These are phyloP conservation scores for Idaea aversata DNA, from an alignment of 2,888 invertebrate genomes.

Conservation along the genomic window DNA sequence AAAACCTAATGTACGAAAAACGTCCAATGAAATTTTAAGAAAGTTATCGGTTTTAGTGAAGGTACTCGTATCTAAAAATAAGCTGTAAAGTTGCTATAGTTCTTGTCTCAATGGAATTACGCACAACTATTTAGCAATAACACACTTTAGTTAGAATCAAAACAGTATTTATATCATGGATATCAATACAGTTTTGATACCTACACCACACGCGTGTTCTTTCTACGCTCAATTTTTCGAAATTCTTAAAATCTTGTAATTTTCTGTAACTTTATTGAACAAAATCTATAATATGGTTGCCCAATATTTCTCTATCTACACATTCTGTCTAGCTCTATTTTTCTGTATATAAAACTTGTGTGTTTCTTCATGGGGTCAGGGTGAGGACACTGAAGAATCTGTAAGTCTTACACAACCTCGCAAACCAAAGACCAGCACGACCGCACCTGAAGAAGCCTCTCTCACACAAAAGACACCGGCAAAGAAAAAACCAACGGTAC, in stretches of 20 bases:
- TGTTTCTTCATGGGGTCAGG: constrained; percentile 59
- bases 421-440: constrained; percentile 70
- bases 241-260: constrained; percentile 9
- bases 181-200: neutral
- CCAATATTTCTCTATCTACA: constrained; percentile 19
- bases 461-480: constrained; percentile 76
- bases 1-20: constrained; percentile 41
- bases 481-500: constrained; percentile 76
- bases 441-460: constrained; percentile 74
- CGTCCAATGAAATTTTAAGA: constrained; percentile 46
- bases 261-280: neutral
- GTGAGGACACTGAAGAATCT: constrained; percentile 75
- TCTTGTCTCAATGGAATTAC: constrained; percentile 7
- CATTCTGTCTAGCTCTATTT: constrained; percentile 22
- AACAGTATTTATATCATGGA: neutral
- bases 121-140: constrained; percentile 7
- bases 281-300: constrained; percentile 4
- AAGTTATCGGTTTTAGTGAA: constrained; percentile 59
- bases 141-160: constrained; percentile 5
- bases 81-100: constrained; percentile 24
- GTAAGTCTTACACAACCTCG: constrained; percentile 71
- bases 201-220: neutral
- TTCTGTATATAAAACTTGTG: constrained; percentile 34
- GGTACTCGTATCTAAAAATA: constrained; percentile 37
- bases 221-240: constrained; percentile 7